phyloP scores from a whole-genome alignment of 2,888 invertebrate species.

The Sinodicranocentrus sp. region DNA sequence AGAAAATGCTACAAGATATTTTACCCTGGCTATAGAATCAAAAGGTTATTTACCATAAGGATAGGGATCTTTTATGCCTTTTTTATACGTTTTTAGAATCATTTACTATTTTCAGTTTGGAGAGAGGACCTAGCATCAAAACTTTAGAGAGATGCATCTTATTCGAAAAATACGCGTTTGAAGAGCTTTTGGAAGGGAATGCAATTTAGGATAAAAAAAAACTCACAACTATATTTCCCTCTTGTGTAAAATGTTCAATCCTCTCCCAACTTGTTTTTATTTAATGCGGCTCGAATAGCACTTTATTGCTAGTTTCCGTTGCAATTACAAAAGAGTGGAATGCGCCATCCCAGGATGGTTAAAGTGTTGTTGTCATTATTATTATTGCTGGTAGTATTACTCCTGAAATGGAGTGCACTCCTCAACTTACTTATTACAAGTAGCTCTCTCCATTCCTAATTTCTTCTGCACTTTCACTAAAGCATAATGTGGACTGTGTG shows the following conservation, averaged over 20 bases:
- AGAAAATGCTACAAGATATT: neutral
- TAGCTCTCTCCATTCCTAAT: neutral
- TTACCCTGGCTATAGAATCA: neutral
- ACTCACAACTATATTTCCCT: no score
- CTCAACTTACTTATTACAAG: neutral
- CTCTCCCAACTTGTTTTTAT: slow-evolving; percentile 35
- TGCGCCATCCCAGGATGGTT: slow-evolving; percentile 52
- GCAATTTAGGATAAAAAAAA: no score
- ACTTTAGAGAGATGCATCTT: neutral
- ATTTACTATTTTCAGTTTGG: slow-evolving; percentile 23
- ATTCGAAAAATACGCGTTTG: no score
- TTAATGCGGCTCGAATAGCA: slow-evolving; percentile 52
- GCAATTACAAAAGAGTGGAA: slow-evolving; percentile 60
- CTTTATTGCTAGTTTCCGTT: slow-evolving; percentile 45
- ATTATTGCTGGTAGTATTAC: slow-evolving; percentile 38
- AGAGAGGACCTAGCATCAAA: neutral
- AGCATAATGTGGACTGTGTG: neutral
- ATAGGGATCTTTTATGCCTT: slow-evolving; percentile 9
- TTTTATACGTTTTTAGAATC: slow-evolving; percentile 34
- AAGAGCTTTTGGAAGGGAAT: no score
- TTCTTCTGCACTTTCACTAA: neutral
- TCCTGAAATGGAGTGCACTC: neutral
- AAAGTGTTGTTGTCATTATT: slow-evolving; percentile 45
- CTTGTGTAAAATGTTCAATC: no score
- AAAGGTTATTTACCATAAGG: slow-evolving; percentile 26